A percentile compares a stretch with the other conserved stretches of the same genome.
phyloP scores from a whole-genome alignment of 2,797 vertebrate genomes.

The Danio tinwini region DNA sequence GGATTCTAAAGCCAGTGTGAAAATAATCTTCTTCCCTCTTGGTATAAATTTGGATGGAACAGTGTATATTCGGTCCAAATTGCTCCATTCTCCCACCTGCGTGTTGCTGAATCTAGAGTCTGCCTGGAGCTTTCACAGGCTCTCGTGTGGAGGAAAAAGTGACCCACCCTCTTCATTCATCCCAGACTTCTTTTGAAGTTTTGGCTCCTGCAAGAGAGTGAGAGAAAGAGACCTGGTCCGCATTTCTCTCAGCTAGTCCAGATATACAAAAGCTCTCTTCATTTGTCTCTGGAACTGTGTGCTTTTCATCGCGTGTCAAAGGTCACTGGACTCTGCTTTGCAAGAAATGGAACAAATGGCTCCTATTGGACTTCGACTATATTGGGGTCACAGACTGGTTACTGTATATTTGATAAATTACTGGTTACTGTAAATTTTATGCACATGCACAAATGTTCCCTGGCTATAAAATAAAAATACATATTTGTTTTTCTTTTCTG shows the following conservation, averaged over 20 bases:
- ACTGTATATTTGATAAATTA: no score
- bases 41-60: conserved; percentile 16
- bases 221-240: conserved; percentile 36
- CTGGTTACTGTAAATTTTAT: conserved; percentile 9
- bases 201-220: conserved; percentile 39
- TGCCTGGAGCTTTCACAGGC: conserved; percentile 45
- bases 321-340: not conserved
- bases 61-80: not conserved
- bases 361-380: conserved; percentile 1
- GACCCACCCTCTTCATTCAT: conserved; percentile 49
- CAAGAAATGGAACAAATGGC: conserved; percentile 27
- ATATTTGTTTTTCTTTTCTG: not conserved
- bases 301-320: conserved; percentile 11
- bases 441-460: not conserved
- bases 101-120: conserved; percentile 29
- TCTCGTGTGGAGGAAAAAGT: conserved; percentile 55
- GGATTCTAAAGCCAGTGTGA: not conserved
- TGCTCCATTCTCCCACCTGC: conserved; percentile 42
- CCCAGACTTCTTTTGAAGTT: conserved; percentile 47
- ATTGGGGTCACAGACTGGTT: not conserved
- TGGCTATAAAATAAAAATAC: conserved; percentile 5
- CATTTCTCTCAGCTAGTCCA: conserved; percentile 31
- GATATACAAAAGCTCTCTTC: conserved; percentile 61
- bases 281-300: conserved; percentile 1
- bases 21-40: conserved; percentile 13